phyloP scores from a whole-genome alignment of 2,113 vertebrate species.

The Salvelinus fontinalis region DNA sequence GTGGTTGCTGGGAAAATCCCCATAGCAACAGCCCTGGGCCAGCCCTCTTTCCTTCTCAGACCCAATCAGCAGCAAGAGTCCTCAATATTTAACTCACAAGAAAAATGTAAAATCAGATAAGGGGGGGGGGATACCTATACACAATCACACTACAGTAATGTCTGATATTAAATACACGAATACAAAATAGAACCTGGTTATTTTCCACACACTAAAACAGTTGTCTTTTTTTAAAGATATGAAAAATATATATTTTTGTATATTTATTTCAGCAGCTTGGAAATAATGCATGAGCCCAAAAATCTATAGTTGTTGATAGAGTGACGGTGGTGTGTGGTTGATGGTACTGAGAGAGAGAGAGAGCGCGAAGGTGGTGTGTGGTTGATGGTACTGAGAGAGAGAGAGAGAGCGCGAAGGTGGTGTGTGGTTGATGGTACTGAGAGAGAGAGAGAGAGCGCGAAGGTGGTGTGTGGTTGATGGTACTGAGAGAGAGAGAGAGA shows the following conservation, averaged over 20 bases:
- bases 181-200: constrained; percentile 87
- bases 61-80: constrained; percentile 80
- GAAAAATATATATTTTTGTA: constrained; percentile 79
- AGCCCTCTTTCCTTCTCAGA: constrained; percentile 70
- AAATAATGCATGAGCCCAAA: constrained; percentile 84
- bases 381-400: too few relatives aligned
- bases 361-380: too few relatives aligned
- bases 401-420: too few relatives aligned
- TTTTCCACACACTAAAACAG: constrained; percentile 80
- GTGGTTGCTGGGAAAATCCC: constrained; percentile 87
- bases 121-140: constrained; percentile 39
- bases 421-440: too few relatives aligned
- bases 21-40: constrained; percentile 76
- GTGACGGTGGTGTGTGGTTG: too few relatives aligned
- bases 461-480: too few relatives aligned
- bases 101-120: constrained; percentile 42
- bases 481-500: too few relatives aligned
- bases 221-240: constrained; percentile 74
- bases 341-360: too few relatives aligned
- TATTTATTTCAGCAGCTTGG: constrained; percentile 87
- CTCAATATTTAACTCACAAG: constrained; percentile 74
- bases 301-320: constrained; percentile 67
- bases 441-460: too few relatives aligned
- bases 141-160: constrained; percentile 98
- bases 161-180: constrained; percentile 88